A percentile compares a stretch with the other conserved stretches of the same genome.
Conservation (phyloP, 2,888 invertebrate species). For the Hyppa rectilinea region DNA sequence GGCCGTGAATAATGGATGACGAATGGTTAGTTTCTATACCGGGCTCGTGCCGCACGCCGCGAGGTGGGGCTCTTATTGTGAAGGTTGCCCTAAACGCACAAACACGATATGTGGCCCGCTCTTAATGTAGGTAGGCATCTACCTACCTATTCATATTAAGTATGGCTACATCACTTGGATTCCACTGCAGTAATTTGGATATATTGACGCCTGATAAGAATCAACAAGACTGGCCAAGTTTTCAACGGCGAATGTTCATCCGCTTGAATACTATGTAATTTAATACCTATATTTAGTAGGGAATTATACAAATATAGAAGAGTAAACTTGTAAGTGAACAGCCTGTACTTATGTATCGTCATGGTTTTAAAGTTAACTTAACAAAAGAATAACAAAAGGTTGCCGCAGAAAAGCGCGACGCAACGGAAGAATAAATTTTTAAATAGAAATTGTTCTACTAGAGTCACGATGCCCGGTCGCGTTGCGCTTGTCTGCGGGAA, state of each 20-base stretch:
- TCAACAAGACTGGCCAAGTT: slow-evolving; percentile 24
- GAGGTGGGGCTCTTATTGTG: slow-evolving; percentile 85
- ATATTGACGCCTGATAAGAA: slow-evolving; percentile 50
- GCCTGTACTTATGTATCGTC: slow-evolving; percentile 1
- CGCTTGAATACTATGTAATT: slow-evolving; percentile 23
- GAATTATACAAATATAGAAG: slow-evolving; percentile 28
- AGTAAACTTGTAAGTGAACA: slow-evolving; percentile 17
- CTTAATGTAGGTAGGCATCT: slow-evolving; percentile 61
- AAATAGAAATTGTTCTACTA: no score
- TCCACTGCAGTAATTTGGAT: slow-evolving; percentile 49
- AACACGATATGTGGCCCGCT: slow-evolving; percentile 63
- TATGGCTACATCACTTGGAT: slow-evolving; percentile 42
- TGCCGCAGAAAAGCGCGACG: no score
- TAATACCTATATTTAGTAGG: slow-evolving; percentile 14
- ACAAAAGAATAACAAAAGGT: no score
- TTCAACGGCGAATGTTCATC: slow-evolving; percentile 28
- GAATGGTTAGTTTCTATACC: slow-evolving; percentile 87
- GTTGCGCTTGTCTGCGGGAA: no score
- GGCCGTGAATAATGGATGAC: slow-evolving; percentile 91
- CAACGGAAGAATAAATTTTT: no score
- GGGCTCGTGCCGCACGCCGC: slow-evolving; percentile 77
- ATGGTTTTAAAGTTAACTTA: slow-evolving; percentile 1
- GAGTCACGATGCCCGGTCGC: no score
- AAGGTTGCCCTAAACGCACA: slow-evolving; percentile 73
- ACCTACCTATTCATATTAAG: slow-evolving; percentile 62